Conservation (phyloP, 2,113 vertebrate genomes). For the Eurypyga helias region DNA sequence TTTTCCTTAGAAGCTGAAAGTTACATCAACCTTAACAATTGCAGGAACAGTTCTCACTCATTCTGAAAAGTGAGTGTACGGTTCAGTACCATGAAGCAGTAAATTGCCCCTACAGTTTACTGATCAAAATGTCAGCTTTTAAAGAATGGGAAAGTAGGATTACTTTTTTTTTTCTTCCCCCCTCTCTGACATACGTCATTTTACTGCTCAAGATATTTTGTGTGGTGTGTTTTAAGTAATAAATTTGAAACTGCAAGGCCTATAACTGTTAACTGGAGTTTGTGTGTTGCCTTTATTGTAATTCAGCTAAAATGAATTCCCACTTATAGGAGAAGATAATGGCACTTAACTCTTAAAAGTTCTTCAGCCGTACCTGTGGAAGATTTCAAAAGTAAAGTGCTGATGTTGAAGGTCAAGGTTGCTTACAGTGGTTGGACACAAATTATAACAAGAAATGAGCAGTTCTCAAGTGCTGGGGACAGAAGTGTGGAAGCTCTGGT, state of each 20-base stretch:
- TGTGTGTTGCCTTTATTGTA: slow-evolving; percentile 45
- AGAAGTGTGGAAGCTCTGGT: not conserved
- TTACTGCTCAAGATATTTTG: slow-evolving; percentile 4
- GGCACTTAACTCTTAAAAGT: not conserved
- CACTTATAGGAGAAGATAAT: not conserved
- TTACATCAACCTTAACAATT: slow-evolving; percentile 9
- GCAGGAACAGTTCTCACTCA: not conserved
- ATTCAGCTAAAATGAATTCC: slow-evolving; percentile 48
- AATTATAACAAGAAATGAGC: not conserved
- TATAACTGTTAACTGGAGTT: slow-evolving; percentile 47
- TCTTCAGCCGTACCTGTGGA: not conserved
- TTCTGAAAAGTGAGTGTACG: slow-evolving; percentile 25
- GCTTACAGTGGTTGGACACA: not conserved
- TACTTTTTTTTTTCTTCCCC: not conserved
- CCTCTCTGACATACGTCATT: not conserved
- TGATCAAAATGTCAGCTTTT: slow-evolving; percentile 60
- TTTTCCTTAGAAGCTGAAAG: not conserved
- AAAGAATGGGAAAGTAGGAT: slow-evolving; percentile 35
- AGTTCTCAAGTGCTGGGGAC: not conserved
- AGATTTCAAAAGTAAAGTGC: not conserved
- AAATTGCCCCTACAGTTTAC: slow-evolving; percentile 57
- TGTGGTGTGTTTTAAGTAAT: not conserved
- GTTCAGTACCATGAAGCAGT: slow-evolving; percentile 37
- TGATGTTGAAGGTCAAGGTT: not conserved
- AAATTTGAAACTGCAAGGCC: slow-evolving; percentile 30